Percentiles rank a stretch among this genome's conserved stretches.
Conservation (phyloP, 1,140 invertebrate genomes). For the Cyrtorhinus lividipennis region DNA sequence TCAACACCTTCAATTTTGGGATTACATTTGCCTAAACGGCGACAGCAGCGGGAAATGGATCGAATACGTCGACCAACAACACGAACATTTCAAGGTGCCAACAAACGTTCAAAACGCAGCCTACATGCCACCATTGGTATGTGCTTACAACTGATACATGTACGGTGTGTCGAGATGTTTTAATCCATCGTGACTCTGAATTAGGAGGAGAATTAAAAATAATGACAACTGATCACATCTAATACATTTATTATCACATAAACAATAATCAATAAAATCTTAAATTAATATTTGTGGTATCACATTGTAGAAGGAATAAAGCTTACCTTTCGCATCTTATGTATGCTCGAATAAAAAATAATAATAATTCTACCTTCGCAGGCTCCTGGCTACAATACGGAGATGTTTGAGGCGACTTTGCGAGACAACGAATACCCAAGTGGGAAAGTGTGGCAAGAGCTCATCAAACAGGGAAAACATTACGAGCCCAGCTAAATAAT, state of each 20-base stretch:
- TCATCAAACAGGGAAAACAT: constrained; percentile 3
- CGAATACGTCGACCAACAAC: constrained; percentile 79
- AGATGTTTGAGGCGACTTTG: constrained; percentile 51
- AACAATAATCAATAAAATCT: background rate
- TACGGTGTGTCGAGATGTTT: background rate
- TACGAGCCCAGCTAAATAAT: background rate
- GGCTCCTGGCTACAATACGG: constrained; percentile 60
- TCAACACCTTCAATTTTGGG: constrained; percentile 81
- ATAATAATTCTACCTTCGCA: too few species aligned
- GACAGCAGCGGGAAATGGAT: constrained; percentile 54
- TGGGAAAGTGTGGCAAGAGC: constrained; percentile 52
- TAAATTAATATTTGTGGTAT: too few species aligned
- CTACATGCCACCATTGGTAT: constrained; percentile 59
- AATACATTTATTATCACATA: background rate
- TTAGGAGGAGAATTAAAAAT: background rate
- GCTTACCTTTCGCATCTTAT: too few species aligned
- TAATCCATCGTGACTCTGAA: background rate
- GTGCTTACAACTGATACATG: too few species aligned
- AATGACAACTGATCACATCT: background rate
- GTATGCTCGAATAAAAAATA: too few species aligned
- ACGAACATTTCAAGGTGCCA: constrained; percentile 69
- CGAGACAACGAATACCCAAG: constrained; percentile 54
- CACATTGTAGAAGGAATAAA: too few species aligned
- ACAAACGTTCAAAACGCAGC: constrained; percentile 47
- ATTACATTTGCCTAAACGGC: constrained; percentile 58